Evolutionary conservation across 2,797 vertebrate genomes (phyloP).

Genomic region (Pteropus rufus): DNA sequence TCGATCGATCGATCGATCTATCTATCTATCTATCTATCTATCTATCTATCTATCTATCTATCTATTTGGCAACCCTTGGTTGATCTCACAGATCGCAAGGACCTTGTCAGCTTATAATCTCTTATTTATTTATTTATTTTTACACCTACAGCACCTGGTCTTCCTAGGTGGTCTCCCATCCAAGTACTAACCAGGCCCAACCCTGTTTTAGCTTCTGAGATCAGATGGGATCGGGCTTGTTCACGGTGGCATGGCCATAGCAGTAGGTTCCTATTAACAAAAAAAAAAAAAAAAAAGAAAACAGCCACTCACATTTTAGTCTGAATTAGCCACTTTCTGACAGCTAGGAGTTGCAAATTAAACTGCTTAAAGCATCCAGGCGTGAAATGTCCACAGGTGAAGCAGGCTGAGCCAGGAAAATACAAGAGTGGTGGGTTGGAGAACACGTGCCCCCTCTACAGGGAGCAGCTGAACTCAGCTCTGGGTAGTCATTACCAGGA

Average conservation of each 20-base stretch:
- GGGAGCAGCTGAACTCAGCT: background rate
- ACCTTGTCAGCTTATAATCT: no score
- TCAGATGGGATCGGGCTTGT: no score
- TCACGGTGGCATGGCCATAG: no score
- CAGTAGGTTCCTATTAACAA: background rate
- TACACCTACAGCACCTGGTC: no score
- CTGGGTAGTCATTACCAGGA: background rate
- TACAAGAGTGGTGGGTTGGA: background rate
- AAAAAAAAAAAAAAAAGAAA: background rate
- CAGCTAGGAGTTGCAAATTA: background rate
- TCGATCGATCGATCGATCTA: background rate
- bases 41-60: no score
- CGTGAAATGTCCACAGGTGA: background rate
- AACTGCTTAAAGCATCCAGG: background rate
- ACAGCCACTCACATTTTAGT: conserved; percentile 17
- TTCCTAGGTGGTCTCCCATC: no score
- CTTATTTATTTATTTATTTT: no score
- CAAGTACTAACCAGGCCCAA: no score
- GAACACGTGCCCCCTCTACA: background rate
- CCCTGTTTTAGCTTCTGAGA: no score
- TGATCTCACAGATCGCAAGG: no score
- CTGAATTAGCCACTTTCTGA: background rate
- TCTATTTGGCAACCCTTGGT: no score
- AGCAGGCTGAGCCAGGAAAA: background rate
- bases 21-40: no score